Evolutionary conservation across 2,888 invertebrate genomes (phyloP).

Genomic region (Nephrotoma guestfalica): DNA sequence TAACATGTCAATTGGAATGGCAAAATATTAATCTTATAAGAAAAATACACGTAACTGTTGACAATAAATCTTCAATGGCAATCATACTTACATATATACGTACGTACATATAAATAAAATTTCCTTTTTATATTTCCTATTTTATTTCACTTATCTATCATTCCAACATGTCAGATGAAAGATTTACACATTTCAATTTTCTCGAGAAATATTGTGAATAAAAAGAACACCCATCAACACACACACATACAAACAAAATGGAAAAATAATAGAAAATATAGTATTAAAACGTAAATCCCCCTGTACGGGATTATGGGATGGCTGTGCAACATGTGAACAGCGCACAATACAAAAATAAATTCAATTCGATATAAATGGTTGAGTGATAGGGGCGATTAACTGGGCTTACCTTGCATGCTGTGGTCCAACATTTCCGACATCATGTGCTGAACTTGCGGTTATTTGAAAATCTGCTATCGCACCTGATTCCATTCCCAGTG

Average conservation of each 20-base stretch:
- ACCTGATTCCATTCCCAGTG: conserved; percentile 71
- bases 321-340: conserved; percentile 4
- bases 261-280: background rate
- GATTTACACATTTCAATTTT: background rate
- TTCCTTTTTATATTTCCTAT: background rate
- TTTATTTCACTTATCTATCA: background rate
- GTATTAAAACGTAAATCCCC: background rate
- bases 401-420: conserved; percentile 58
- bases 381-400: background rate
- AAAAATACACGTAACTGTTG: background rate
- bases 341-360: background rate
- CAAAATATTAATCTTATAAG: background rate
- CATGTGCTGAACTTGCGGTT: conserved; percentile 68
- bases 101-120: no score
- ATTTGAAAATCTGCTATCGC: conserved; percentile 63
- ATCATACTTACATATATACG: background rate
- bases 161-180: background rate
- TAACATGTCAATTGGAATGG: background rate
- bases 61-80: background rate
- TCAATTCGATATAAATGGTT: background rate
- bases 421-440: conserved; percentile 66
- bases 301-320: background rate
- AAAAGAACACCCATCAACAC: background rate
- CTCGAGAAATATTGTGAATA: background rate
- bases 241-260: background rate